Evolutionary conservation across 2,797 vertebrate genomes (phyloP).

Genomic region (Fistularia tabacaria): DNA sequence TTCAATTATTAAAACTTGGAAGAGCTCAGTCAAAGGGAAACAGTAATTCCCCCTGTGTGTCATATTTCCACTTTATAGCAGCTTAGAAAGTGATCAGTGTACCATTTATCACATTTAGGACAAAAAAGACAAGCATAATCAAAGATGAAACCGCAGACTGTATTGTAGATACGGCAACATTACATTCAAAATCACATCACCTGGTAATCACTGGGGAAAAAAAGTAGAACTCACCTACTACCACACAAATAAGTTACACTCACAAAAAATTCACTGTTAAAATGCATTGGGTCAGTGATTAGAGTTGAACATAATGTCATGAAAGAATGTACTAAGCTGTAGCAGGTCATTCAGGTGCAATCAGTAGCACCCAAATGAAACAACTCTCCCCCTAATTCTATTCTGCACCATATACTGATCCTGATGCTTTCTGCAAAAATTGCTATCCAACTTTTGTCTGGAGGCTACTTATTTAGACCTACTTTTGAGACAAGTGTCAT

Average conservation of each 20-base stretch:
- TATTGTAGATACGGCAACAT: slow-evolving; percentile 77
- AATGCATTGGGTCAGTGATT: slow-evolving; percentile 56
- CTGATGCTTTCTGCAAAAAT: slow-evolving; percentile 39
- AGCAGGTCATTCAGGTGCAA: slow-evolving; percentile 23
- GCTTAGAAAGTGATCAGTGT: slow-evolving; percentile 7
- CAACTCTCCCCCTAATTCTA: slow-evolving; percentile 52
- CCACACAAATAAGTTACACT: slow-evolving; percentile 75
- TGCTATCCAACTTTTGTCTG: slow-evolving; percentile 44
- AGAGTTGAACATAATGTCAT: slow-evolving; percentile 52
- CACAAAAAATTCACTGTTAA: slow-evolving; percentile 71
- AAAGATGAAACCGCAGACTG: slow-evolving; percentile 70
- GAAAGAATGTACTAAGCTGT: slow-evolving; percentile 52
- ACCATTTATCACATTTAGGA: slow-evolving; percentile 32
- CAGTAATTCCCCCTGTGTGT: slow-evolving; percentile 20
- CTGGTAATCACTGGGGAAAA: slow-evolving; percentile 67
- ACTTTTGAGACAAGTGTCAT: slow-evolving; percentile 73
- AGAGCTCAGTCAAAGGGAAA: slow-evolving; percentile 27
- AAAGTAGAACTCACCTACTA: slow-evolving; percentile 64
- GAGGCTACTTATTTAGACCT: slow-evolving; percentile 57
- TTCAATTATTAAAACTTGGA: slow-evolving; percentile 67
- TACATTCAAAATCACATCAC: slow-evolving; percentile 75
- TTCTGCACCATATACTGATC: slow-evolving; percentile 37
- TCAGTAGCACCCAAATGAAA: slow-evolving; percentile 36
- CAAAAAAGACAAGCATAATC: slow-evolving; percentile 50
- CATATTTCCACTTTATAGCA: slow-evolving; percentile 20